Conservation (phyloP, 2,113 vertebrate genomes). For the Telmatochromis sp. region DNA sequence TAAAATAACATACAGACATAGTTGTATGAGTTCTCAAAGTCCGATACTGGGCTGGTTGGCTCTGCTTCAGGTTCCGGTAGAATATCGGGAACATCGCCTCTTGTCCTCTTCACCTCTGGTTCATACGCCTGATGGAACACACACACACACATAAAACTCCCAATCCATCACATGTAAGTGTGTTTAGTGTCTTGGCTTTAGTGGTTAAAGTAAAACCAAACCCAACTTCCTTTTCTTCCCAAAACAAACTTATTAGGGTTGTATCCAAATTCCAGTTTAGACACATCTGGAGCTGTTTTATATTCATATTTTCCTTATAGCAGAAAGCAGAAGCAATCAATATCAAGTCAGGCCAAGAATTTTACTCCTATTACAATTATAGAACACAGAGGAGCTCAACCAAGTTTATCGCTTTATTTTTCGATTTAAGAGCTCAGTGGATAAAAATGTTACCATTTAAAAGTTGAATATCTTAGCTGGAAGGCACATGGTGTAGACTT, state of each 20-base stretch:
- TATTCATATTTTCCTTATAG: not conserved
- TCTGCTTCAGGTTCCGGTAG: constrained; percentile 54
- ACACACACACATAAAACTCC: not conserved
- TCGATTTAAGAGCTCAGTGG: not conserved
- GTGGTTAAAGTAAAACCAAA: not conserved
- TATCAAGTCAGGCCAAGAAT: not conserved
- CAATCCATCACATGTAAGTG: not conserved
- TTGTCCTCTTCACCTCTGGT: constrained; percentile 30
- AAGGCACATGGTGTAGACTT: not conserved
- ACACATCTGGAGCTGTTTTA: not conserved
- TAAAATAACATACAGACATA: constrained; percentile 65
- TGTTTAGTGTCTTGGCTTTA: not conserved
- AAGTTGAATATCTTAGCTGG: not conserved
- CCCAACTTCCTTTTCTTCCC: not conserved
- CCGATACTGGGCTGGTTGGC: constrained; percentile 58
- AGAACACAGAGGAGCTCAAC: not conserved
- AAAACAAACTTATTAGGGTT: not conserved
- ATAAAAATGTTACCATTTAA: not conserved
- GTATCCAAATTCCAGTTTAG: not conserved
- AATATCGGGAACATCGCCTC: constrained; percentile 56
- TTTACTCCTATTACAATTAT: not conserved
- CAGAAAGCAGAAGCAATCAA: not conserved
- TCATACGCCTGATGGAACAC: not conserved
- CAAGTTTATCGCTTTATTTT: not conserved
- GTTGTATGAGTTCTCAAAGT: constrained; percentile 75